Evolutionary conservation across 2,888 invertebrate genomes (phyloP), one percentile per base, ranked within the genome.

Genomic region (Caenorhabditis sp.): DNA sequence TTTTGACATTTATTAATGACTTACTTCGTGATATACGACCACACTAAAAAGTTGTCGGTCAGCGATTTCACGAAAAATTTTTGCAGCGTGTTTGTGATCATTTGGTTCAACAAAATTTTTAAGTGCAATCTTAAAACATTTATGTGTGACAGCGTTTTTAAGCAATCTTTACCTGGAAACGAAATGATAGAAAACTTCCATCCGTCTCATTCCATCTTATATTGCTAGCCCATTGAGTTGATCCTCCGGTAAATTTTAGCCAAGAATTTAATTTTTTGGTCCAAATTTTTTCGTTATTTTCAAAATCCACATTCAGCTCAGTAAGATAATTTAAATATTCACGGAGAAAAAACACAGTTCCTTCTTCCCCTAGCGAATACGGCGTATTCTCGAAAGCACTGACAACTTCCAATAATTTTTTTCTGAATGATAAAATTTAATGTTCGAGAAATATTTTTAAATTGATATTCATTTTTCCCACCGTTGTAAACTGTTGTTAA

Each of bases 51-150:
- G 88, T 58, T 90, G 89, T 2, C 32, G 50, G 67, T 91, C 91
- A 3, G 89, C 90, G 15, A 91, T 89, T 50, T 88, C 84, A 32
- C 91, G 67, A 67, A 91, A 70, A 47, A 86, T 56, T 60, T 85
- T 86, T 13, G 91, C 86, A 11, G 90, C 89, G 24, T 87, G 51
- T 70, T 91, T 91, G 76, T 91, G 91, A 65, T 91, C 90, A 76
- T 90, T 90, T 32, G 91, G 90, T 80, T 89, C 90, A 6, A 90
- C 87, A 68, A 90, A 89, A 64, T 91, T 86, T 70, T 91, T 91
- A 87, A 90, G 70, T 2, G 90, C 90, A 50, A 90, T 85, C 89
- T 90, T 18, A 2, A 76, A 72, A 47, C 40, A 11, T 32, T 2
- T 9, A 28, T 22, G 22, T 1, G 26, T 24, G 22, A 51, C 8